These are phyloP conservation scores for Phalloptychus januarius DNA, from an alignment of 2,797 vertebrate species.

Conservation along the genomic window DNA sequence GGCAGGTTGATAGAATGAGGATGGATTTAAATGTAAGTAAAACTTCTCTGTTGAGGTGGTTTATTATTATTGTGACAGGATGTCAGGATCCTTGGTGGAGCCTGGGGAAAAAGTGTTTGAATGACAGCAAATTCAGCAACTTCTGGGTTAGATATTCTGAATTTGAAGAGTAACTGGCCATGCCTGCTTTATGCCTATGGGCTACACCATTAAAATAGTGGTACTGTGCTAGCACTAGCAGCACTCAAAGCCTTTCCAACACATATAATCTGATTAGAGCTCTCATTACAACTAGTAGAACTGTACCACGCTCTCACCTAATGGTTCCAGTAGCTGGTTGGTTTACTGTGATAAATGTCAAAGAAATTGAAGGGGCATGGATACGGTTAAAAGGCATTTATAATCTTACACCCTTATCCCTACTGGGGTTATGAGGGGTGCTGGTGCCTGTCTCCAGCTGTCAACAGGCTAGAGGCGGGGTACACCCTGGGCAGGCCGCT, in stretches of 20 bases:
- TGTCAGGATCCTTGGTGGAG: neutral
- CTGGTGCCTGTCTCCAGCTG: too few species aligned
- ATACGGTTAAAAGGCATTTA: neutral
- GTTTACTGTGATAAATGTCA: neutral
- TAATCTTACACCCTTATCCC: too few species aligned
- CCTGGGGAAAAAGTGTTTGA: neutral
- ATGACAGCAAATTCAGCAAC: neutral
- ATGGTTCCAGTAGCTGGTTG: neutral
- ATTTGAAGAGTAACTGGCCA: neutral
- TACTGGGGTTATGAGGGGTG: too few species aligned
- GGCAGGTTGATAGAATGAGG: neutral
- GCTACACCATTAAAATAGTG: neutral
- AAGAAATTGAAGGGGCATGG: neutral
- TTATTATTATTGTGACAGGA: neutral
- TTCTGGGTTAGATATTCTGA: neutral
- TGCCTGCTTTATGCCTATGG: neutral
- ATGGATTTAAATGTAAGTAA: neutral
- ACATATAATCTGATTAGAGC: neutral
- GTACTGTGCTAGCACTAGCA: neutral
- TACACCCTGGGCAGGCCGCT: too few species aligned
- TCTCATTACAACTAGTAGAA: neutral
- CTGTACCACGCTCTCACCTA: neutral
- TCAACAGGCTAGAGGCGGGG: too few species aligned
- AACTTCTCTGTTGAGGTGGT: neutral
- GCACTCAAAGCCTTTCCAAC: neutral